Evolutionary conservation across 2,113 vertebrate genomes (phyloP).

Genomic region (Rutilus rutilus): DNA sequence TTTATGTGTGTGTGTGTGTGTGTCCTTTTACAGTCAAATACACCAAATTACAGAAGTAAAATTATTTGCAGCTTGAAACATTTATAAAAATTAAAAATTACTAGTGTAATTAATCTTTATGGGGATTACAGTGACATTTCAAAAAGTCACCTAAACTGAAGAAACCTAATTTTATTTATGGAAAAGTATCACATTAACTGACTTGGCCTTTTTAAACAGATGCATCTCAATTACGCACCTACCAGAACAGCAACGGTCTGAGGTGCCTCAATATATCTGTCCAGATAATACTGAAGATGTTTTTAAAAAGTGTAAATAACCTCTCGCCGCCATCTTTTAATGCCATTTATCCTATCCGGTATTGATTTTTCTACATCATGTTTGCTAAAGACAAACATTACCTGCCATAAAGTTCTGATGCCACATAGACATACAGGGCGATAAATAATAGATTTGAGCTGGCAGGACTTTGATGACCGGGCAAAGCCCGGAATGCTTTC

Average conservation of each 20-base stretch:
- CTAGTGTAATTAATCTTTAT: not conserved
- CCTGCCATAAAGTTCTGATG: constrained; percentile 77
- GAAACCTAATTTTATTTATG: not conserved
- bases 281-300: constrained; percentile 55
- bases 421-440: constrained; percentile 75
- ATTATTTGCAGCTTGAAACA: not conserved
- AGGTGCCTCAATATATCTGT: constrained; percentile 48
- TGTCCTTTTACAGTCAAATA: too few relatives aligned
- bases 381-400: constrained; percentile 85
- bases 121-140: not conserved
- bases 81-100: not conserved
- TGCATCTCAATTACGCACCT: constrained; percentile 48
- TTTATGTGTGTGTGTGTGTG: too few relatives aligned
- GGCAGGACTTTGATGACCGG: constrained; percentile 86
- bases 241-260: constrained; percentile 19
- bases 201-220: not conserved
- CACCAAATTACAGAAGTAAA: not conserved
- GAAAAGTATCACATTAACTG: constrained; percentile 16
- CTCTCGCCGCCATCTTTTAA: constrained; percentile 60
- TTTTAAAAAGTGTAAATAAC: constrained; percentile 65
- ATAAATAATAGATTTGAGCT: constrained; percentile 84
- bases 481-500: constrained; percentile 83
- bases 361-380: constrained; percentile 75
- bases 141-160: not conserved
- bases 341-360: constrained; percentile 66